phyloP scores from a whole-genome alignment of 2,113 vertebrate genomes.

The Globicephala melas region DNA sequence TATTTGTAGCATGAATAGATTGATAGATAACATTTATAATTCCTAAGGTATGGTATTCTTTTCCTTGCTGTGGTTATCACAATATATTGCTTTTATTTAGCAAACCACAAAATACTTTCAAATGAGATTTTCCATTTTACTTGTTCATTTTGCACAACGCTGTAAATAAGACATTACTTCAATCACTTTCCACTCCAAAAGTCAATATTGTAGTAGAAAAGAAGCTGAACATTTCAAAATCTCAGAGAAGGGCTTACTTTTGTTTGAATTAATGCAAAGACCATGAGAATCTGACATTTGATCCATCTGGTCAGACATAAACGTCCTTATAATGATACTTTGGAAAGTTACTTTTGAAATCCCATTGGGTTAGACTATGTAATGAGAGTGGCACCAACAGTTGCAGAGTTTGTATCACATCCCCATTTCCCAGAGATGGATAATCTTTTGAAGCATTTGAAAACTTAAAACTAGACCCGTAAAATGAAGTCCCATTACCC shows the following conservation, averaged over 20 bases:
- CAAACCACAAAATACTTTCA: not conserved
- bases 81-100: conserved; percentile 17
- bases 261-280: conserved; percentile 55
- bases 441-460: conserved; percentile 53
- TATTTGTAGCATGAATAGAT: not conserved
- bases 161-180: conserved; percentile 4
- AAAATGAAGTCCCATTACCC: not conserved
- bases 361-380: conserved; percentile 34
- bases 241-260: conserved; percentile 5
- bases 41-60: not conserved
- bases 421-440: conserved; percentile 46
- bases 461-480: conserved; percentile 57
- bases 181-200: not conserved
- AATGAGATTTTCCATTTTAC: not conserved
- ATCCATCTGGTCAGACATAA: conserved; percentile 47
- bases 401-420: not conserved
- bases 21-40: not conserved
- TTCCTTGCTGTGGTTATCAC: not conserved
- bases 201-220: conserved; percentile 18
- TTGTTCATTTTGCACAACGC: not conserved
- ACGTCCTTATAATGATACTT: conserved; percentile 60
- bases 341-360: conserved; percentile 57
- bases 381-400: conserved; percentile 36
- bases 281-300: conserved; percentile 69
- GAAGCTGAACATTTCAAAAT: conserved; percentile 12